Evolutionary conservation across 2,888 invertebrate species (phyloP).

Genomic region (Aphodius sticticus): DNA sequence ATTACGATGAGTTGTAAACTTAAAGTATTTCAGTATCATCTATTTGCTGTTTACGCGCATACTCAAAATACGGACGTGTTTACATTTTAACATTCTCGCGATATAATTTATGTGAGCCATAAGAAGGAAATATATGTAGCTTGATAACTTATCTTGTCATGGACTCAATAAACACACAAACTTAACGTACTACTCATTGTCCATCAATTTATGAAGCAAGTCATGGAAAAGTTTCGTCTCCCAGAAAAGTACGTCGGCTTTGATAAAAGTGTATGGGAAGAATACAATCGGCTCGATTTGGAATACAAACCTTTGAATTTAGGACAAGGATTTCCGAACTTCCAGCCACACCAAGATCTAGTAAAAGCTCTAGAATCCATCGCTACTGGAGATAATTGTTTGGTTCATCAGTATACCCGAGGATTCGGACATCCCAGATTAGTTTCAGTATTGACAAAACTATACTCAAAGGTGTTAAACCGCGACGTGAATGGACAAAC

Average conservation of each 20-base stretch:
- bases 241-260: slow-evolving; percentile 74
- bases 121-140: not conserved
- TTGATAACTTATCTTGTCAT: not conserved
- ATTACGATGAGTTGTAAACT: not conserved
- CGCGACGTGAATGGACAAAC: slow-evolving; percentile 79
- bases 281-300: slow-evolving; percentile 82
- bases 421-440: slow-evolving; percentile 93
- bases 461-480: slow-evolving; percentile 82
- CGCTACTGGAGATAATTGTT: slow-evolving; percentile 71
- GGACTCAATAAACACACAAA: not conserved
- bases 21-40: not conserved
- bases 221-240: slow-evolving; percentile 67
- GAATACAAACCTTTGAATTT: slow-evolving; percentile 90
- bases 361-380: slow-evolving; percentile 78
- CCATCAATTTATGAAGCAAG: not conserved
- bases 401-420: slow-evolving; percentile 91
- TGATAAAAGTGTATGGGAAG: slow-evolving; percentile 87
- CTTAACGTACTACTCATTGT: not conserved
- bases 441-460: slow-evolving; percentile 80
- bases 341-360: slow-evolving; percentile 83
- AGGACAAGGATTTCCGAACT: slow-evolving; percentile 96
- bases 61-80: not conserved
- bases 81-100: not conserved
- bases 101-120: not conserved
- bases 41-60: not conserved